Evolutionary conservation across 2,113 vertebrate genomes (phyloP).

Genomic region (Pollimyrus isidori): DNA sequence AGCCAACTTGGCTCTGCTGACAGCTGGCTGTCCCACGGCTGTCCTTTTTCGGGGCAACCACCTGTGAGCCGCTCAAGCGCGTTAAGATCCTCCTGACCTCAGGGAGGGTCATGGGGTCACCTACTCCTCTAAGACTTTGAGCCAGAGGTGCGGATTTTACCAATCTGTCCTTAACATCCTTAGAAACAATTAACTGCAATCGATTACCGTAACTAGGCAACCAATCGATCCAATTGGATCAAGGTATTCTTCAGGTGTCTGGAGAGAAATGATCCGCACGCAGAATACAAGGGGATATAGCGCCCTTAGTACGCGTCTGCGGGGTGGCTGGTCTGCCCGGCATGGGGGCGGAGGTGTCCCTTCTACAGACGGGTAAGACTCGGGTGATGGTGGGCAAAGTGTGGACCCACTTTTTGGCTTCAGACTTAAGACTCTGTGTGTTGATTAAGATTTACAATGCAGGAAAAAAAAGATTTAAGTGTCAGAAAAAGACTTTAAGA

Average conservation of each 20-base stretch:
- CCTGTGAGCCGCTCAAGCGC: background rate
- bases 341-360: background rate
- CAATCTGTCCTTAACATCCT: background rate
- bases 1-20: conserved; percentile 29
- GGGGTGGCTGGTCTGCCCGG: background rate
- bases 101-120: background rate
- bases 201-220: background rate
- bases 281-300: background rate
- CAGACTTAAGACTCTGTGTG: conserved; percentile 65
- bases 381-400: conserved; percentile 41
- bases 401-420: conserved; percentile 43
- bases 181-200: background rate
- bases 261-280: background rate
- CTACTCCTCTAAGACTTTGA: background rate
- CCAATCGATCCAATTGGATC: background rate
- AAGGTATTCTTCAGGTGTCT: background rate
- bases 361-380: conserved; percentile 46
- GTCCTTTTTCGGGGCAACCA: conserved; percentile 34
- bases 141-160: background rate
- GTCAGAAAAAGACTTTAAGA: conserved; percentile 49
- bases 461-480: conserved; percentile 52
- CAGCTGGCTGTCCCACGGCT: conserved; percentile 43
- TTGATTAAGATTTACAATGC: conserved; percentile 62
- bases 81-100: background rate
- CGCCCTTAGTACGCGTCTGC: background rate